Evolutionary conservation across 2,113 vertebrate genomes (phyloP).

Genomic region (Eulacestoma nigropectus): DNA sequence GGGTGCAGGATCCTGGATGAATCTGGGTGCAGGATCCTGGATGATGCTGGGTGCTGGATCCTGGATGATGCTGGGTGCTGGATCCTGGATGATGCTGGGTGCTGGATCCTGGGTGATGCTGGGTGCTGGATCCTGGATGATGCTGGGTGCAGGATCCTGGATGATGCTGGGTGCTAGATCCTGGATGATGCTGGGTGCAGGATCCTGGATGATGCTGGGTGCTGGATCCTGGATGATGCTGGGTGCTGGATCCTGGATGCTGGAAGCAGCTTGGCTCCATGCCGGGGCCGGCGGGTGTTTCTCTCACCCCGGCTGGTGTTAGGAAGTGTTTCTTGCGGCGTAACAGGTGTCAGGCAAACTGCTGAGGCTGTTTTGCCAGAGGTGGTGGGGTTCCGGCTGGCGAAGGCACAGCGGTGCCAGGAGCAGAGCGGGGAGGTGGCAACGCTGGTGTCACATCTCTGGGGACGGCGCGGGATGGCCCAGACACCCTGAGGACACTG

Average conservation of each 20-base stretch:
- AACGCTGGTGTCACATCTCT: not conserved
- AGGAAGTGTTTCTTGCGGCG: constrained; percentile 30
- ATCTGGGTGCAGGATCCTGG: too few relatives aligned
- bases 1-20: too few relatives aligned
- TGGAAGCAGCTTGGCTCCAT: not conserved
- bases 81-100: not conserved
- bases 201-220: not conserved
- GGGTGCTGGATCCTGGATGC: not conserved
- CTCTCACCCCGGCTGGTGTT: not conserved
- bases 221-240: not conserved
- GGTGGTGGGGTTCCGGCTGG: not conserved
- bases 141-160: not conserved
- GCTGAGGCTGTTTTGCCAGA: constrained; percentile 25
- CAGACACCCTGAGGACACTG: not conserved
- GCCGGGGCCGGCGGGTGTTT: not conserved
- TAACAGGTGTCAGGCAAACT: constrained; percentile 65
- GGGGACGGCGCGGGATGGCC: not conserved
- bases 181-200: not conserved
- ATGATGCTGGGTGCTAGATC: too few relatives aligned
- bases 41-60: not conserved
- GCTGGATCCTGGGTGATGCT: not conserved
- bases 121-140: not conserved
- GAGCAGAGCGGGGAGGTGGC: not conserved
- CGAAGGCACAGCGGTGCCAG: not conserved
- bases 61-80: not conserved